phyloP scores from a whole-genome alignment of 2,113 vertebrate species.

The Mormyrus iriodes region DNA sequence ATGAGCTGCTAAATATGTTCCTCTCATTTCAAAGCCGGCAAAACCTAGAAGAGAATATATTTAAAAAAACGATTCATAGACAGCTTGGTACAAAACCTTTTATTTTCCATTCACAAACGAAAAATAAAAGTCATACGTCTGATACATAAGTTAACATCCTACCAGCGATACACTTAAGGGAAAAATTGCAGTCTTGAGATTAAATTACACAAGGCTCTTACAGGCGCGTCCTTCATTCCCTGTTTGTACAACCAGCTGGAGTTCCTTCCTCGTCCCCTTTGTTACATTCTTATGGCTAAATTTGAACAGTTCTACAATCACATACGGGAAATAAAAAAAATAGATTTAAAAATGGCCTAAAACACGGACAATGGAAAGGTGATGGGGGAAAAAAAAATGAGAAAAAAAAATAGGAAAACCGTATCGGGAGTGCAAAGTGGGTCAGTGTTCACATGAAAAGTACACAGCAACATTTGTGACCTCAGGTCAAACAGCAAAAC shows the following conservation, averaged over 20 bases:
- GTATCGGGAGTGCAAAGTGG: not conserved
- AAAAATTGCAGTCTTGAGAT: slow-evolving; percentile 47
- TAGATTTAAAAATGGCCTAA: slow-evolving; percentile 49
- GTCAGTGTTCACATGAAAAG: not conserved
- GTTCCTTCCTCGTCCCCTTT: slow-evolving; percentile 39
- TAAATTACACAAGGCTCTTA: slow-evolving; percentile 46
- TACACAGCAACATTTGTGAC: not conserved
- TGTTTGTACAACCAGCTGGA: not conserved
- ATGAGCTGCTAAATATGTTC: not conserved
- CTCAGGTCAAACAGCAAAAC: not conserved
- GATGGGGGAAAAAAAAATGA: slow-evolving; percentile 32
- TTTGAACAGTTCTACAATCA: slow-evolving; percentile 8
- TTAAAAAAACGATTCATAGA: slow-evolving; percentile 20
- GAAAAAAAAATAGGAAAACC: not conserved
- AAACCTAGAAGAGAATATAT: no score
- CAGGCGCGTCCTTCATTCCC: slow-evolving; percentile 34
- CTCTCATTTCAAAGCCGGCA: not conserved
- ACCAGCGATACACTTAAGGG: slow-evolving; percentile 55
- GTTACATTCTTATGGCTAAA: slow-evolving; percentile 15
- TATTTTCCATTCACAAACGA: slow-evolving; percentile 58
- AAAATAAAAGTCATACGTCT: slow-evolving; percentile 38
- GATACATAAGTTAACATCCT: slow-evolving; percentile 53
- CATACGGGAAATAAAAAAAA: slow-evolving; percentile 52
- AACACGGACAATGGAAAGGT: slow-evolving; percentile 29
- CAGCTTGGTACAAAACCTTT: slow-evolving; percentile 53